phyloP scores from a whole-genome alignment of 2,113 vertebrate species.

The Diglossa brunneiventris region DNA sequence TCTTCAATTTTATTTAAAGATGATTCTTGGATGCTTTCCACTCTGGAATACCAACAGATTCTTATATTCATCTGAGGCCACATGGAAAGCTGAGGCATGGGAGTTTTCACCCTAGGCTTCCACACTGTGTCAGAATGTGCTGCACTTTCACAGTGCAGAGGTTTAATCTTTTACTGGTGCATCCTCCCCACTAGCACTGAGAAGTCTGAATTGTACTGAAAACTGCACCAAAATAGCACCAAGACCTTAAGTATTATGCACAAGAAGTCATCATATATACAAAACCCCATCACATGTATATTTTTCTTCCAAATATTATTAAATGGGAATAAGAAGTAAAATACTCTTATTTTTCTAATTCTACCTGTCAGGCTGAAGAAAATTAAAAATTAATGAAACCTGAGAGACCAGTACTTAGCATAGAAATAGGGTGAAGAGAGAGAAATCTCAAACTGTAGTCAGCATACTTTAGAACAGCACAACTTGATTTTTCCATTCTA shows the following conservation, averaged over 20 bases:
- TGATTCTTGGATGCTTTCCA: not conserved
- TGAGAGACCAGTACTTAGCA: not conserved
- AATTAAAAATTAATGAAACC: not conserved
- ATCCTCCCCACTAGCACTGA: not conserved
- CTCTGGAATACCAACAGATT: not conserved
- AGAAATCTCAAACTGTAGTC: not conserved
- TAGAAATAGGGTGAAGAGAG: not conserved
- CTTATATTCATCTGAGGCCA: not conserved
- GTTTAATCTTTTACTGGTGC: not conserved
- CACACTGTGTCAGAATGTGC: not conserved
- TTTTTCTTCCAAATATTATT: not conserved
- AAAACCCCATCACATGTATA: not conserved
- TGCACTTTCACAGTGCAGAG: not conserved
- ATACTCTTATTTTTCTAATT: not conserved
- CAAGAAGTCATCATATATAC: not conserved
- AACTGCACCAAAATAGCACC: not conserved
- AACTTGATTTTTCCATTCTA: not conserved
- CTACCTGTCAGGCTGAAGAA: not conserved
- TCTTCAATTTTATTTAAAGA: not conserved
- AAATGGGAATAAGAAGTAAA: not conserved
- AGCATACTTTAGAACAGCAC: not conserved
- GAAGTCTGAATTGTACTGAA: not conserved
- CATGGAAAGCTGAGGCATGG: not conserved
- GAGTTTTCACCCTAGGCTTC: not conserved
- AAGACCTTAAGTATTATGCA: not conserved